Evolutionary conservation across 2,797 vertebrate species (phyloP), one percentile per base, ranked within the genome.

Genomic region (Pipistrellus pygmaeus): DNA sequence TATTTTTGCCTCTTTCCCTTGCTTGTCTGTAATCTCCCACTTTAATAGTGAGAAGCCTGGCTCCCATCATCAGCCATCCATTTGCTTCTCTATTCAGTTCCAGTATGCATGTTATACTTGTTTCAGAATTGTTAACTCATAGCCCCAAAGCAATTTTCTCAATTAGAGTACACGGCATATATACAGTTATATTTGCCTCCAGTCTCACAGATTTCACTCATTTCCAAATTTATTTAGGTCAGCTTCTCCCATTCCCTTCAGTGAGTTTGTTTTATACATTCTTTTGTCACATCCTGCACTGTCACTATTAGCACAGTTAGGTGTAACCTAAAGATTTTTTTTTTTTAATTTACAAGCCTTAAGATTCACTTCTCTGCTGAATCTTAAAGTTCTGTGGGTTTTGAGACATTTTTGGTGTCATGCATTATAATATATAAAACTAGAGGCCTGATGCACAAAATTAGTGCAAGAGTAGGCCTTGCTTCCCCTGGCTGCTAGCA

Each of bases 81-180:
- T 41, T 75, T 75, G 23, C 27, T 20, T 66, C 62, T 53, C 69
- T 83, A 55, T 38, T 72, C 77, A 64, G 15, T 64, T 53, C 12
- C 32, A 78, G 41, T 51, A 38, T 17, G 27, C 53, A 51, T 23
- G 25, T 23, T 72, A n/a, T 2, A 38, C 18, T 51, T 71, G n/a
- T 71, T 85, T 71, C 83, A 92, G 51, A 85, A 92, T 51, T 69
- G 81, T 57, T 48, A 92, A 38, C 27, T 60, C 48, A n/a, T 41
- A 44, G 5, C 6, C 25, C 27, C 21, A 53, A 85, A 57, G 57
- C n/a, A 30, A 7, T 38, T 92, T 72, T 81, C 85, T 85, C 17
- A 84, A 32, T 35, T 25, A 84, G 71, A 71, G 25, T 51, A 15
- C 3, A 60, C n/a, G 60, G 38, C 25, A 30, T 48, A 46, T 68